Evolutionary conservation across 2,888 invertebrate species (phyloP).

Genomic region (Doris montereyensis): DNA sequence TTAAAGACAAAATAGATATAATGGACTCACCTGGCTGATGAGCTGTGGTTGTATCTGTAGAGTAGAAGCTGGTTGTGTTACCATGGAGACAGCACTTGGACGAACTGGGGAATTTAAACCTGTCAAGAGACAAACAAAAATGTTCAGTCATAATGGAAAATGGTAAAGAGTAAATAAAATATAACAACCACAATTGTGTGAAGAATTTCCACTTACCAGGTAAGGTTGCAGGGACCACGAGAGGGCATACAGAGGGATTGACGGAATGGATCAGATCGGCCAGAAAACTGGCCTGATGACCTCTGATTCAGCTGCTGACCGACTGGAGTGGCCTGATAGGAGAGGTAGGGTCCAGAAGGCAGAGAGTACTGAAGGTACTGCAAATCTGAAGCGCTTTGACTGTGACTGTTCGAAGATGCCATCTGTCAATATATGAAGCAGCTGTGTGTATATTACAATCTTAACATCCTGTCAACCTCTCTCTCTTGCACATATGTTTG

Average conservation of each 20-base stretch:
- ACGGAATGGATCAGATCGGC: conserved; percentile 85
- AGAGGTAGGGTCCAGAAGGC: conserved; percentile 75
- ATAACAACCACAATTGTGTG: too few species aligned
- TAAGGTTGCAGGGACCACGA: conserved; percentile 86
- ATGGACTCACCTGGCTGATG: conserved; percentile 80
- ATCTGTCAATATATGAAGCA: too few species aligned
- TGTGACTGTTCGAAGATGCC: conserved; percentile 50
- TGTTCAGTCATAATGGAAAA: too few species aligned
- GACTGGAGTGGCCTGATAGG: conserved; percentile 69
- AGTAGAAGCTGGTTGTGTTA: conserved; percentile 78
- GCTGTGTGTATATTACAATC: too few species aligned
- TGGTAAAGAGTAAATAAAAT: too few species aligned
- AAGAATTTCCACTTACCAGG: conserved; percentile 75
- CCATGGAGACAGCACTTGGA: conserved; percentile 76
- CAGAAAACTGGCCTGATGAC: conserved; percentile 65
- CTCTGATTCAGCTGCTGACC: conserved; percentile 61
- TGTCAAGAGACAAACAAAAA: too few species aligned
- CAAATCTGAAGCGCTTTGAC: conserved; percentile 61
- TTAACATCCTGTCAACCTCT: too few species aligned
- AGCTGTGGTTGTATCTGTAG: conserved; percentile 86
- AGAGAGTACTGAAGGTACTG: conserved; percentile 82
- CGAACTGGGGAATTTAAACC: conserved; percentile 79
- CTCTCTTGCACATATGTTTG: too few species aligned
- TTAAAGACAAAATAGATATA: too few species aligned
- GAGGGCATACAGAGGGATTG: conserved; percentile 90